Evolutionary conservation across 92 coral and sea anemone species (phyloP).

Genomic region (Porites rus): DNA sequence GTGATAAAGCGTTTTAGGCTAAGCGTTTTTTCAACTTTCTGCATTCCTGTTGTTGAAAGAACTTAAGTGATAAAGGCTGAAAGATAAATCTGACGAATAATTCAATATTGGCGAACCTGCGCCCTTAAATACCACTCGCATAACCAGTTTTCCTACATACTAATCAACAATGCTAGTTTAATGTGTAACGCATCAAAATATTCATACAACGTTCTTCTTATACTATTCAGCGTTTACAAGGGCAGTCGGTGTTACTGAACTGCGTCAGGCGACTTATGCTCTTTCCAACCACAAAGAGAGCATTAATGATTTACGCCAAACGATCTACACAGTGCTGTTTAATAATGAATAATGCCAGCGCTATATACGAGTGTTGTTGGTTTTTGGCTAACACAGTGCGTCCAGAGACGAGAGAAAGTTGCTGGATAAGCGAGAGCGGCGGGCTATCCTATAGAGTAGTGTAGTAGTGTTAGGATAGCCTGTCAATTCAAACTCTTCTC

Average conservation of each 20-base stretch:
- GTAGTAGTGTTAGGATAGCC: slow-evolving; percentile 38
- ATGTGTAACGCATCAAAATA: background rate
- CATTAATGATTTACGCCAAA: slow-evolving; percentile 36
- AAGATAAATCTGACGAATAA: background rate
- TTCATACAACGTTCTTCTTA: background rate
- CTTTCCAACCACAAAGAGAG: background rate
- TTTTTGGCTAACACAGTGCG: slow-evolving; percentile 13
- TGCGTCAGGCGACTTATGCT: background rate
- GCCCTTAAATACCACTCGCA: background rate
- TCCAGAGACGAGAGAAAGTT: slow-evolving; percentile 19
- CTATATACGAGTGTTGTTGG: slow-evolving; percentile 32
- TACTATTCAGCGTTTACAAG: background rate
- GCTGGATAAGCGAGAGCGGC: background rate
- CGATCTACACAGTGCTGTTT: slow-evolving; percentile 2
- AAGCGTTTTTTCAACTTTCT: background rate
- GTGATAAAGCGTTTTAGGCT: background rate
- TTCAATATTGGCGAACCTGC: background rate
- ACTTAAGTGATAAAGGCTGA: background rate
- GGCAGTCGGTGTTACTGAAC: background rate
- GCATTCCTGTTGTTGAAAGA: background rate
- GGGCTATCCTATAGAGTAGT: slow-evolving; percentile 47
- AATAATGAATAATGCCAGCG: slow-evolving; percentile 45
- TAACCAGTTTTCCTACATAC: background rate
- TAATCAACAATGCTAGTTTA: background rate
- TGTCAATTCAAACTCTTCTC: background rate